Evolutionary conservation across 2,888 invertebrate genomes (phyloP).

Genomic region (Volucella bombylans): DNA sequence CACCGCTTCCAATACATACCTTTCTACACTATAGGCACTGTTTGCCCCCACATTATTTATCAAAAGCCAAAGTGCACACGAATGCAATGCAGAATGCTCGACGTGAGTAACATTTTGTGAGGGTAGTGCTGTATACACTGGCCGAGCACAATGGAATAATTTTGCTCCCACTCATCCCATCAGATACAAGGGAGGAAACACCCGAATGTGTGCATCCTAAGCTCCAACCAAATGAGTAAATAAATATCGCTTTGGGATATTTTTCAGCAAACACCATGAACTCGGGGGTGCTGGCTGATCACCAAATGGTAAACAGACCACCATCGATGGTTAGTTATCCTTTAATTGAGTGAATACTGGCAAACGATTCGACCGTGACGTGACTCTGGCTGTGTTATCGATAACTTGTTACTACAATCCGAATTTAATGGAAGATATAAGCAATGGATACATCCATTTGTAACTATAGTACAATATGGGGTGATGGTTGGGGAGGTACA

Average conservation of each 20-base stretch:
- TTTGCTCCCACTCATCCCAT: background rate
- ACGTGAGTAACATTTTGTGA: conserved; percentile 3
- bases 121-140: conserved; percentile 21
- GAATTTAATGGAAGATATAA: conserved; percentile 29
- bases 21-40: conserved; percentile 18
- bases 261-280: conserved; percentile 66
- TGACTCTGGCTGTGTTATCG: conserved; percentile 63
- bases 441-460: too few relatives aligned
- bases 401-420: conserved; percentile 63
- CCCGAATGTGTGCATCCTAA: conserved; percentile 2
- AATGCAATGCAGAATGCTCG: conserved; percentile 15
- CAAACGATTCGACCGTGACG: conserved; percentile 64
- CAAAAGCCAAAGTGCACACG: conserved; percentile 70
- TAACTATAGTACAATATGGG: too few relatives aligned
- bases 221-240: conserved; percentile 49
- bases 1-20: background rate
- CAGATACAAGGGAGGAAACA: background rate
- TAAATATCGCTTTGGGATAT: conserved; percentile 66
- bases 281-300: conserved; percentile 25
- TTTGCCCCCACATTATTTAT: conserved; percentile 57
- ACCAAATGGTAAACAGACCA: conserved; percentile 55
- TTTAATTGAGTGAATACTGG: conserved; percentile 57
- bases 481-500: too few relatives aligned
- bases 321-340: conserved; percentile 68
- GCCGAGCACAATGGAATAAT: conserved; percentile 32